phyloP scores from a whole-genome alignment of 2,888 invertebrate species.

The Trichopoda pennipes region DNA sequence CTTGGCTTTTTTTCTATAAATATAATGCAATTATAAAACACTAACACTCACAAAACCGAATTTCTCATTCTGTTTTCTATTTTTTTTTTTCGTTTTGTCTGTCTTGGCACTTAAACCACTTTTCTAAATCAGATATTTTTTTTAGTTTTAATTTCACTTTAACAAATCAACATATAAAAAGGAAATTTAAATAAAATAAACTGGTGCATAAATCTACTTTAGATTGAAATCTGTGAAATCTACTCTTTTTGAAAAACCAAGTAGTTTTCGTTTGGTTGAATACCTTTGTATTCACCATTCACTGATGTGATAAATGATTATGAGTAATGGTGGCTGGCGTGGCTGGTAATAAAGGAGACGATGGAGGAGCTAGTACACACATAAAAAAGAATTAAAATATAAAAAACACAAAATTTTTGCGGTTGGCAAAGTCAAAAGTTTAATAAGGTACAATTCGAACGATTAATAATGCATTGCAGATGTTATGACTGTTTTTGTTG shows the following conservation, averaged over 20 bases:
- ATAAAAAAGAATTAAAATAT: neutral
- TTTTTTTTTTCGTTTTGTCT: slow-evolving; percentile 14
- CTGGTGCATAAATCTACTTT: slow-evolving; percentile 33
- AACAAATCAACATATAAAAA: slow-evolving; percentile 8
- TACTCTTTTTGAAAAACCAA: slow-evolving; percentile 45
- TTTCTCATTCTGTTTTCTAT: slow-evolving; percentile 22
- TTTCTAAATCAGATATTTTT: slow-evolving; percentile 34
- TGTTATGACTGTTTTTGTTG: slow-evolving; percentile 45
- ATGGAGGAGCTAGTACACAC: neutral
- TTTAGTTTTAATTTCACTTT: slow-evolving; percentile 29
- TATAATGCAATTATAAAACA: slow-evolving; percentile 56
- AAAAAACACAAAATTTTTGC: slow-evolving; percentile 34
- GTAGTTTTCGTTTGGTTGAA: slow-evolving; percentile 49
- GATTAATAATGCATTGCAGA: slow-evolving; percentile 64
- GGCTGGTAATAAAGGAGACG: slow-evolving; percentile 3
- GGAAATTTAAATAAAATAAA: slow-evolving; percentile 49
- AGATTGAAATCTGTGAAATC: slow-evolving; percentile 44
- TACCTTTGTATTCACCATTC: slow-evolving; percentile 41
- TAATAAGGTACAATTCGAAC: slow-evolving; percentile 58
- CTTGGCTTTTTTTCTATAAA: slow-evolving; percentile 40
- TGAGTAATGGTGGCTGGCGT: slow-evolving; percentile 16
- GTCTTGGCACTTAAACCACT: slow-evolving; percentile 65
- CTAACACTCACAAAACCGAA: slow-evolving; percentile 31
- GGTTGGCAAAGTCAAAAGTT: slow-evolving; percentile 62
- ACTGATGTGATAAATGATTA: slow-evolving; percentile 47